Base-by-base conservation (phyloP, 2,113 vertebrate genomes). In the Pedionomus torquatus region DNA sequence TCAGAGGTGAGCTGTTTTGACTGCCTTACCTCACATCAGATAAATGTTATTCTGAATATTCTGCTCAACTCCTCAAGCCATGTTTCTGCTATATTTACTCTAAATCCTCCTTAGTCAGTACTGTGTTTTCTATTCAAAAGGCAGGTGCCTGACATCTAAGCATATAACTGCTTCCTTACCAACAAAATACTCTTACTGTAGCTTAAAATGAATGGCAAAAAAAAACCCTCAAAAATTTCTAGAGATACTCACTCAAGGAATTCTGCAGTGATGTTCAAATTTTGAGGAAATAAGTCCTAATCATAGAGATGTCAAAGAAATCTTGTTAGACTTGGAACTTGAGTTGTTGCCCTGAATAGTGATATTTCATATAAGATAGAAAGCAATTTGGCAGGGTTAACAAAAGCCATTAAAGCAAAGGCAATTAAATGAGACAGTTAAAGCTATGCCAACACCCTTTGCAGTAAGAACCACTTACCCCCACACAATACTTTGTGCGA, bases 311-410 rank as follows among this genome's bases (percentile, higher is more conserved):
- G 92, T 95, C 87, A 97, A 87, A 96, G 44, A 93, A 93, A 95
- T 91, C 63, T 72, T 4, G 17, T 94, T 88, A 90, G 78, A 85
- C 49, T 88, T 95, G 81, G 87, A 95, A 88, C 23, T 39, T 80
- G 87, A 85, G 89, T 49, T 87, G 89, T 76, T 61, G 82, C 54
- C 83, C 74, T 70, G 87, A 80, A 90, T 83, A 54, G 84, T 74
- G 91, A 94, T 95, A 93, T 93, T 88, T 91, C 87, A 80, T 87
- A 3, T 25, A 49, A 91, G 94, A 91, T 10, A 87, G 92, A 85
- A 96, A 96, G 75, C 44, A 91, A 77, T 75, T 86, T 90, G 87
- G 87, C 93, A 91, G 84, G 87, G 91, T 96, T 96, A 96, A 84
- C 78, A 66, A 72, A 94, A 95, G 92, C 81, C 87, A 90, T 96